Percentiles rank a stretch among this genome's conserved stretches.
These are phyloP conservation scores for Xyrichtys novacula DNA, from an alignment of 2,797 vertebrate genomes.

Conservation along the genomic window DNA sequence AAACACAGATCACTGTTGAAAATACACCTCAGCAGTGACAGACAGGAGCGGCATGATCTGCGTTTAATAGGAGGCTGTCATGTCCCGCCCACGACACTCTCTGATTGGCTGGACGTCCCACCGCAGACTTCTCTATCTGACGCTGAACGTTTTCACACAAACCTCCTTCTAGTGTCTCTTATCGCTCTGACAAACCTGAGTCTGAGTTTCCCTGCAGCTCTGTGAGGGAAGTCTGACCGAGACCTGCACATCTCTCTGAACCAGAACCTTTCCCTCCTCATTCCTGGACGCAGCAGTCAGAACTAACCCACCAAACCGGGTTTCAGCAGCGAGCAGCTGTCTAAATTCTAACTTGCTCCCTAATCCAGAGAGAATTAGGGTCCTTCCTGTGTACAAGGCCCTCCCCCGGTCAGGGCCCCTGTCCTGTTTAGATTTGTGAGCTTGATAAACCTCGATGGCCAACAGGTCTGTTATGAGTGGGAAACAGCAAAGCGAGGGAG, in stretches of 20 bases:
- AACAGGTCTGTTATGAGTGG: slow-evolving; percentile 88
- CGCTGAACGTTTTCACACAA: too few species aligned
- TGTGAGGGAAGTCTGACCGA: too few species aligned
- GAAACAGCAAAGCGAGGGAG: slow-evolving; percentile 71
- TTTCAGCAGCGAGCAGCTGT: slow-evolving; percentile 77
- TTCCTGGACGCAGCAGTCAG: background rate
- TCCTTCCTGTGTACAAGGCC: slow-evolving; percentile 82
- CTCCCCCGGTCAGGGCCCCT: slow-evolving; percentile 77
- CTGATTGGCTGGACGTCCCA: too few species aligned
- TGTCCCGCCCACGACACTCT: too few species aligned
- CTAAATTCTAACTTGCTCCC: slow-evolving; percentile 79
- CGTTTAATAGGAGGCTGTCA: too few species aligned
- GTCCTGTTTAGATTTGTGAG: slow-evolving; percentile 85
- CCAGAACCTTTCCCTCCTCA: background rate
- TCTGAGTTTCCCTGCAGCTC: too few species aligned
- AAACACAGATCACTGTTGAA: background rate
- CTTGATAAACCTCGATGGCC: slow-evolving; percentile 84
- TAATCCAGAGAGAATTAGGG: slow-evolving; percentile 84
- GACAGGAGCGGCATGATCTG: slow-evolving; percentile 5
- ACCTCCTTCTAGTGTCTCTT: too few species aligned
- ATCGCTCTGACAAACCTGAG: too few species aligned
- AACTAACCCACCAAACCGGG: slow-evolving; percentile 15
- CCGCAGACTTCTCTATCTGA: too few species aligned
- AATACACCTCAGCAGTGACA: slow-evolving; percentile 23
- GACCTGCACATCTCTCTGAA: too few species aligned